phyloP scores from a whole-genome alignment of 2,113 vertebrate genomes.

The Zapornia atra region DNA sequence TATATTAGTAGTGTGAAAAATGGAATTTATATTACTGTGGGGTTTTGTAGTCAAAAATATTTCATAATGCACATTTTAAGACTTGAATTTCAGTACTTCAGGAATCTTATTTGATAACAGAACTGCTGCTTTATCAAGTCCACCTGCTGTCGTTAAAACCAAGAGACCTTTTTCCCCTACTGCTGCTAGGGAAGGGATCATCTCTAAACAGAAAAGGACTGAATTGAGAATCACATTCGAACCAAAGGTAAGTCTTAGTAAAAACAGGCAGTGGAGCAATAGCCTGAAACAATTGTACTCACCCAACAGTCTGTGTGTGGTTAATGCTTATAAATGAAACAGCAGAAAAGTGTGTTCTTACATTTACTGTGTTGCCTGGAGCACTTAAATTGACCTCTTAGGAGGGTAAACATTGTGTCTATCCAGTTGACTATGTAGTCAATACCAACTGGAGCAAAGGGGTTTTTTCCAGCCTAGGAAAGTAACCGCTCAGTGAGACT shows the following conservation, averaged over 20 bases:
- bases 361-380: not conserved
- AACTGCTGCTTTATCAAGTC: not conserved
- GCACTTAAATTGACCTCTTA: constrained; percentile 51
- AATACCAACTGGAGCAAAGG: constrained; percentile 29
- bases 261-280: not conserved
- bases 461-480: not conserved
- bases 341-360: not conserved
- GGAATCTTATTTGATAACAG: not conserved
- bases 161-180: not conserved
- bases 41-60: not conserved
- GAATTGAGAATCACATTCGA: not conserved
- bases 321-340: not conserved
- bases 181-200: not conserved
- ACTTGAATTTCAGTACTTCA: not conserved
- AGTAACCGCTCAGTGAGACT: constrained; percentile 68
- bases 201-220: not conserved
- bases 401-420: constrained; percentile 50
- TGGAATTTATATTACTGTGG: not conserved
- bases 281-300: not conserved
- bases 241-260: not conserved
- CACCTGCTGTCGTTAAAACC: not conserved
- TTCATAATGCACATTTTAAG: not conserved
- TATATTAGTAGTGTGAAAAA: not conserved
- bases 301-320: not conserved
- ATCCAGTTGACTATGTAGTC: constrained; percentile 35